Base-by-base conservation (phyloP, 1,140 invertebrate species). In the Drosophila virilis region DNA sequence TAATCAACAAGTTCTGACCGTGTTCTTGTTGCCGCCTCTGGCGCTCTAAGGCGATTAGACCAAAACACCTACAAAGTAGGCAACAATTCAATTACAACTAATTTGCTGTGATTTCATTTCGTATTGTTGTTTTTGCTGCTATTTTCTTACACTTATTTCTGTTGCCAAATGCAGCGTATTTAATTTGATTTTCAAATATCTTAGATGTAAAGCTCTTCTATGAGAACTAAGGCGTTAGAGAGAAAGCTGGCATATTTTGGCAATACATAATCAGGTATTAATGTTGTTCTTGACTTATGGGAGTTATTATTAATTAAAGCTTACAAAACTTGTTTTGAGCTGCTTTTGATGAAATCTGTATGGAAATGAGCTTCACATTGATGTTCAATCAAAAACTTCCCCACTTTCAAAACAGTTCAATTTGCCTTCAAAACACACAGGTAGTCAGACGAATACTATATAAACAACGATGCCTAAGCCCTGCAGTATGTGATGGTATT, bases 1-100 rank as follows among this genome's bases (percentile, higher is more conserved):
- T 71, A 60, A 89, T 72, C 84, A 88, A 89, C 77, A 89, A 84
- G 84, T 88, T 80, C 52, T 37, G 40, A 28, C 72, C 78, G 33
- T 68, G 54, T 46, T 73, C 17, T 65, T 42, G 40, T 33, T 58
- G 45, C 28, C 42, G 38, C 35, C 35, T 46, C 28, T 15, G 55
- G 15, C 51, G 46, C 69, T 51, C 54, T 85, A 89, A 89, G 84
- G 77, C 85, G 84, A 89, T 89, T 89, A 89, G 77, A 46, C 8
- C 46, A 32, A 67, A 66, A 74, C 66, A 69, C 65, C 61, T 68
- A 54, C 55, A 79, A 77, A 77, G 55, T 73, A 64, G 42, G 12
- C 58, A 61, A 70, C 84, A 89, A 89, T 89, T 90, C 74, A 89
- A 89, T 89, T 89, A 89, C 74, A 84, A 80, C 85, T 90, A 90